Base-by-base conservation (phyloP, 1,140 invertebrate genomes). In the Theocolax elegans region DNA sequence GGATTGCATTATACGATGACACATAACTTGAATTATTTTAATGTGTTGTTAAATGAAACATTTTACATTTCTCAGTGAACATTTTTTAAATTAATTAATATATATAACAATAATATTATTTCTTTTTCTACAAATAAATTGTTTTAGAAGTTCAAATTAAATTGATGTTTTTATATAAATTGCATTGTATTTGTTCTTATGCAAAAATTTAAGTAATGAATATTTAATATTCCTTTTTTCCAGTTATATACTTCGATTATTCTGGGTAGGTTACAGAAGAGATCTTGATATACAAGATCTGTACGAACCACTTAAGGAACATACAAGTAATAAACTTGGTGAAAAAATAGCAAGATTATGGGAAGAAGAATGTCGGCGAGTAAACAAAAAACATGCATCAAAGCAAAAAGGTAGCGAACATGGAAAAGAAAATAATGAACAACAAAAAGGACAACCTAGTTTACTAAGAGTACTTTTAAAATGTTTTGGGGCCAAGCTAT, bases 281-380 rank as follows among this genome's bases (percentile, higher is more conserved):
- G 90, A 93, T 75, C 83, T 93, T n/a, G 90, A 91, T 78, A 81
- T 90, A 54, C 82, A 87, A 40, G 92, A 94, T 82, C 85, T 94
- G 17, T 92, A 89, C 75, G 87, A 87, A 65, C 89, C 90, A n/a
- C 87, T 91, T 64, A 88, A 89, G 71, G 87, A 88, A 51, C 88
- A 90, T 71, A 82, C 71, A 17, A 88, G 88, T 21, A 80, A 80
- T 70, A 59, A 76, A 27, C 60, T 89, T 13, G 88, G 88, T 35
- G 80, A 85, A 72, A 84, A 81, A 72, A 80, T 89, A 69, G 59
- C 76, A 19, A 67, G 53, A 23, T 70, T 76, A 72, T 86, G 84
- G 83, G 76, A 85, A 6, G 65, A 77, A 40, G 83, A 85, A 59
- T 76, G 75, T 12, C 62, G 66, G 48, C 77, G 68, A 53, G 73